phyloP scores from a whole-genome alignment of 2,888 invertebrate genomes.

The Hedychridium roseum region DNA sequence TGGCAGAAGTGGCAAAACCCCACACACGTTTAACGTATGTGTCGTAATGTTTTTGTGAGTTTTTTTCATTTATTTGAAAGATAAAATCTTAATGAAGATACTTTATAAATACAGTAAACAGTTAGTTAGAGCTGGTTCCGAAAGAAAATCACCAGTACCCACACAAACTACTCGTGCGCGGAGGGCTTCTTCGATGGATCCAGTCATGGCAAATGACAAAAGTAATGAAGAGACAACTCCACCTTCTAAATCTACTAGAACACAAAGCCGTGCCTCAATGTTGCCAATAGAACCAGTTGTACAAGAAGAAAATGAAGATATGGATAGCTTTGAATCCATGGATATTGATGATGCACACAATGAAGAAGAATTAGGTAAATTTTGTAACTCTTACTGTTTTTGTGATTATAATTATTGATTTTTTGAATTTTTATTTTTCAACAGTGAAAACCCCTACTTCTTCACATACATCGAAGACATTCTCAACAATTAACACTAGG shows the following conservation, averaged over 20 bases:
- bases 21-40: background rate
- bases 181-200: constrained; percentile 51
- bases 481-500: too few relatives aligned
- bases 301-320: constrained; percentile 39
- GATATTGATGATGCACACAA: background rate
- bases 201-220: constrained; percentile 23
- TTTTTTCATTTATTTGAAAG: background rate
- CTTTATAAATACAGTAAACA: constrained; percentile 15
- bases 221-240: background rate
- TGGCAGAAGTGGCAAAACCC: background rate
- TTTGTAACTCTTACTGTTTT: background rate
- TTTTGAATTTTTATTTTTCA: too few relatives aligned
- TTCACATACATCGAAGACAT: too few relatives aligned
- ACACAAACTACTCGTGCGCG: constrained; percentile 42
- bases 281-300: constrained; percentile 38
- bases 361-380: constrained; percentile 11
- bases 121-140: constrained; percentile 48
- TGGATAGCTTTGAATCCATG: background rate
- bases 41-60: background rate
- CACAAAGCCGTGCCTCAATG: constrained; percentile 35
- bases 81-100: background rate
- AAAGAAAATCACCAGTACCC: constrained; percentile 42
- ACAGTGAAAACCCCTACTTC: too few relatives aligned
- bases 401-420: background rate
- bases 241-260: constrained; percentile 31